Evolutionary conservation across 2,797 vertebrate genomes (phyloP).

Genomic region (Coregonus ussuriensis): DNA sequence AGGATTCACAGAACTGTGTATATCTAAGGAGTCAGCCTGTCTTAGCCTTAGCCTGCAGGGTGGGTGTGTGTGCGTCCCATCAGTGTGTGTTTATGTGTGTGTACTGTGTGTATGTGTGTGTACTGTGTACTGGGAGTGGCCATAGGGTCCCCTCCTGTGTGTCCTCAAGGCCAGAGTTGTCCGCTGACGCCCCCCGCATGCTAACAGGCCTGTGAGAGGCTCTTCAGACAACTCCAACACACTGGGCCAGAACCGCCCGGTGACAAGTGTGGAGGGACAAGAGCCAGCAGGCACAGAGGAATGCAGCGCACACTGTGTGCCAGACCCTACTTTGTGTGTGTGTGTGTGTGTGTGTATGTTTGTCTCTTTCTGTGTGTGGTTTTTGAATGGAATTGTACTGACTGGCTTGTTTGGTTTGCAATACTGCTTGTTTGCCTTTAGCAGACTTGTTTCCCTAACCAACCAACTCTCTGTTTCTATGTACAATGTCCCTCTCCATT

Average conservation of each 20-base stretch:
- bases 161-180: constrained; percentile 70
- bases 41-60: background rate
- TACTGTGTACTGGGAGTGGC: background rate
- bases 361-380: constrained; percentile 4
- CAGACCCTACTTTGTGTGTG: constrained; percentile 19
- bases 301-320: constrained; percentile 40
- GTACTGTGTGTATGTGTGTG: too few relatives aligned
- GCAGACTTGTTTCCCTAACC: too few relatives aligned
- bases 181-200: constrained; percentile 80
- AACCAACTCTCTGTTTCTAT: background rate
- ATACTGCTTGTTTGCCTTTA: too few relatives aligned
- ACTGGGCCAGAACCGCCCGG: constrained; percentile 73
- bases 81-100: too few relatives aligned
- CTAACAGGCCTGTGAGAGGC: constrained; percentile 79
- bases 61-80: constrained; percentile 1
- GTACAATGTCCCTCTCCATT: background rate
- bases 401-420: constrained; percentile 36
- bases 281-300: constrained; percentile 74
- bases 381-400: constrained; percentile 20
- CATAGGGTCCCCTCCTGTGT: constrained; percentile 43
- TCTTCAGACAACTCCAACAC: constrained; percentile 75
- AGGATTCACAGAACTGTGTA: background rate
- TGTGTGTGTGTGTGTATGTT: constrained; percentile 33
- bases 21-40: background rate
- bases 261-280: constrained; percentile 47